phyloP scores from a whole-genome alignment of 1,140 invertebrate genomes.

The Drosophila pandora region DNA sequence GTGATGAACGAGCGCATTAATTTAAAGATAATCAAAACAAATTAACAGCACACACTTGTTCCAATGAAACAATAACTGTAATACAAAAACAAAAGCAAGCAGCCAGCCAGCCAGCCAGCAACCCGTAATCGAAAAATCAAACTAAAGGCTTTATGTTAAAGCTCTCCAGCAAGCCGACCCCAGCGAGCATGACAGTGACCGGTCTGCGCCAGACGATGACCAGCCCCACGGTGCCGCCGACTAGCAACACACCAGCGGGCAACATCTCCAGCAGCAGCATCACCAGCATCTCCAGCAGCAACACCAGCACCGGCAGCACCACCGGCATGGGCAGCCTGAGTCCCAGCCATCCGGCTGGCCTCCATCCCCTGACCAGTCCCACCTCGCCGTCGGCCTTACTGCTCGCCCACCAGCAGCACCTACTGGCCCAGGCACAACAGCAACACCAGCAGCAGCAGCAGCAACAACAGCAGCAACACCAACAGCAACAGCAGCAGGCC shows the following conservation, averaged over 20 bases:
- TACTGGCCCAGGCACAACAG: constrained; percentile 68
- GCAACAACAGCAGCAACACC: constrained; percentile 80
- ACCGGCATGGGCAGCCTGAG: constrained; percentile 35
- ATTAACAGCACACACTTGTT: constrained; percentile 60
- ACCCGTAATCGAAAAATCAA: constrained; percentile 1
- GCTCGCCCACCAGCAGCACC: constrained; percentile 85
- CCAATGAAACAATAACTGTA: constrained; percentile 51
- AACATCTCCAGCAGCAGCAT: constrained; percentile 55
- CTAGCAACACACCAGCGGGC: constrained; percentile 46
- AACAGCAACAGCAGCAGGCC: constrained; percentile 65
- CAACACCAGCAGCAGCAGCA: constrained; percentile 77
- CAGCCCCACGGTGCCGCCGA: constrained; percentile 84
- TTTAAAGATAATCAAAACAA: constrained; percentile 78
- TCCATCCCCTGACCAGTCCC: constrained; percentile 65
- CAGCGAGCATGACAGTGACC: constrained; percentile 83
- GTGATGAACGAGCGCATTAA: constrained; percentile 77
- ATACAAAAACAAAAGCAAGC: constrained; percentile 11
- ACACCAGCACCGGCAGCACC: constrained; percentile 34
- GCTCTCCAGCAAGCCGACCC: constrained; percentile 51
- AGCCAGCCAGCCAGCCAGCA: constrained; percentile 2
- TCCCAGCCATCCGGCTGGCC: constrained; percentile 30
- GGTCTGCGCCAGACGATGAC: constrained; percentile 83
- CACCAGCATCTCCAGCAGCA: constrained; percentile 42
- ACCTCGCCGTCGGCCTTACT: constrained; percentile 85
- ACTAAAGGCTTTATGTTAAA: constrained; percentile 73